Percentiles rank a stretch among this genome's conserved stretches.
phyloP scores from a whole-genome alignment of 2,797 vertebrate species.

The Heterohyrax brucei region DNA sequence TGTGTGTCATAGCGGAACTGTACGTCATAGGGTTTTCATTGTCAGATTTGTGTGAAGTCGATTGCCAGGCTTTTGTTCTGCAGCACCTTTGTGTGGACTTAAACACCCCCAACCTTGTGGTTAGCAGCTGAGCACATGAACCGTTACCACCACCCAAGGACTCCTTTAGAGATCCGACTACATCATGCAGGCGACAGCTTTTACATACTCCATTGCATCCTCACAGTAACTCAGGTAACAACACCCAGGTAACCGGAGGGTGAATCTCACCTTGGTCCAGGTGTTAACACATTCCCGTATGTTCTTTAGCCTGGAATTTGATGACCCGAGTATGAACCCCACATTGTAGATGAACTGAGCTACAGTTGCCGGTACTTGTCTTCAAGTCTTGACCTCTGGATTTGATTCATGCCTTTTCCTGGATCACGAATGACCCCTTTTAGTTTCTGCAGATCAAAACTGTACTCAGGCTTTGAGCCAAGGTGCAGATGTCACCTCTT shows the following conservation, averaged over 20 bases:
- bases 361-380: neutral
- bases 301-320: slow-evolving; percentile 10
- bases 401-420: slow-evolving; percentile 27
- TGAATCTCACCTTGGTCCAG: neutral
- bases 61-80: neutral
- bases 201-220: neutral
- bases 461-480: neutral
- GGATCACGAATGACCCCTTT: neutral
- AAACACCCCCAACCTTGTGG: neutral
- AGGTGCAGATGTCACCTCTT: neutral
- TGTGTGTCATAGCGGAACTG: neutral
- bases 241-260: neutral
- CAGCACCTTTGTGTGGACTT: neutral
- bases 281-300: neutral
- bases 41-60: neutral
- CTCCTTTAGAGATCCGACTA: neutral
- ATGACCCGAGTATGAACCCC: neutral
- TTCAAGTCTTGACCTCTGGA: neutral
- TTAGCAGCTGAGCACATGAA: neutral
- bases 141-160: neutral
- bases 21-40: neutral
- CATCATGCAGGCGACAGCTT: neutral
- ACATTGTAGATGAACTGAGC: neutral
- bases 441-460: slow-evolving; percentile 19
- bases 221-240: neutral